These are phyloP conservation scores for Bergia sp. DNA, from an alignment of 92 coral and sea anemone species.

Conservation along the genomic window DNA sequence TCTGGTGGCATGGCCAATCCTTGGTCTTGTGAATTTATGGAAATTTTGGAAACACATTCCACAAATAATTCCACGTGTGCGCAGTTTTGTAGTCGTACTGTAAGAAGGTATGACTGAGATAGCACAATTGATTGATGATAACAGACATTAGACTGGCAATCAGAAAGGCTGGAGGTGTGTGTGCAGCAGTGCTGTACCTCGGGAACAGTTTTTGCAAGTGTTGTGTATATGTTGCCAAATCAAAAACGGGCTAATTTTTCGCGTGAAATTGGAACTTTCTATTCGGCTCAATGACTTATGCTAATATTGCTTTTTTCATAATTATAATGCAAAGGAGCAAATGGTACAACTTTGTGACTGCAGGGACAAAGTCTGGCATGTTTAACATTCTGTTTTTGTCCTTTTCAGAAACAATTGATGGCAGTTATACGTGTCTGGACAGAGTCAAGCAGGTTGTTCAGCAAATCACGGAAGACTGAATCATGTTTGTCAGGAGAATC, in stretches of 20 bases:
- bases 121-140: too few relatives aligned
- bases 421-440: neutral
- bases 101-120: too few relatives aligned
- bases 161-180: too few relatives aligned
- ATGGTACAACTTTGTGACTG: neutral
- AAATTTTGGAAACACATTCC: too few relatives aligned
- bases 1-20: too few relatives aligned
- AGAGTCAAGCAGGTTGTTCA: constrained; percentile 25
- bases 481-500: neutral
- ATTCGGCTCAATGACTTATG: neutral
- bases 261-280: neutral
- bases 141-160: too few relatives aligned
- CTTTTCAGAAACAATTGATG: neutral
- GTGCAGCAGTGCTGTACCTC: too few relatives aligned
- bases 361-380: neutral
- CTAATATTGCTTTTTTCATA: neutral
- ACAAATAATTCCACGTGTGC: too few relatives aligned
- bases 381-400: neutral
- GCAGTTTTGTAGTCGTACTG: too few relatives aligned
- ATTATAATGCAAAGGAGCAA: neutral
- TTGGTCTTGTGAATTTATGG: too few relatives aligned
- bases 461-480: constrained; percentile 33
- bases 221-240: neutral
- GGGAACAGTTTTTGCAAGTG: neutral
- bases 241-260: neutral